A percentile compares a stretch with the other conserved stretches of the same genome.
Evolutionary conservation across 2,888 invertebrate genomes (phyloP).

Genomic region (Helleia helle): DNA sequence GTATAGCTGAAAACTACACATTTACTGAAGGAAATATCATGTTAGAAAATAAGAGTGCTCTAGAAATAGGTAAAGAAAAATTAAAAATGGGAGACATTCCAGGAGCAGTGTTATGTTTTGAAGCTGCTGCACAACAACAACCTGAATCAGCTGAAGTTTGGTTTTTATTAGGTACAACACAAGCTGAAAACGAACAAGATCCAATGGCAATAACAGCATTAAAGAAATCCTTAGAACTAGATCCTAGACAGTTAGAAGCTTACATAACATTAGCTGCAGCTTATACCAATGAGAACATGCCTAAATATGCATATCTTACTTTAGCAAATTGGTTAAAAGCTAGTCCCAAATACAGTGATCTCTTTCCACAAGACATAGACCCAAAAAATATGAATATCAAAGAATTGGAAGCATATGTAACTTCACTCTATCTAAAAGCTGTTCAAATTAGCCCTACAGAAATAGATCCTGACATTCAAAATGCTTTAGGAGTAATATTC

Average conservation of each 20-base stretch:
- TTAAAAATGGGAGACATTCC: slow-evolving; percentile 92
- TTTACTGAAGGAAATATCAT: slow-evolving; percentile 92
- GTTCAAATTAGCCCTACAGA: slow-evolving; percentile 83
- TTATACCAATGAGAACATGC: slow-evolving; percentile 96
- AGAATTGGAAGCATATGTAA: slow-evolving; percentile 75
- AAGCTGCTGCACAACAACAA: slow-evolving; percentile 91
- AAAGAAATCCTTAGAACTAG: slow-evolving; percentile 85
- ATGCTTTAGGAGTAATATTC: slow-evolving; percentile 95
- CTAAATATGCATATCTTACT: slow-evolving; percentile 89
- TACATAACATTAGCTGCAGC: slow-evolving; percentile 94
- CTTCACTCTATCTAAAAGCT: slow-evolving; percentile 83
- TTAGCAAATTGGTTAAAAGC: slow-evolving; percentile 84
- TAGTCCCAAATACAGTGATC: slow-evolving; percentile 86
- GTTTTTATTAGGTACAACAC: slow-evolving; percentile 91
- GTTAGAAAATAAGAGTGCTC: slow-evolving; percentile 82
- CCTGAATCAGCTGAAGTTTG: slow-evolving; percentile 87
- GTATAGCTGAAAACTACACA: slow-evolving; percentile 78
- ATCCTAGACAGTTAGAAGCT: slow-evolving; percentile 86
- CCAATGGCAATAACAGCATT: slow-evolving; percentile 93
- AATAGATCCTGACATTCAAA: slow-evolving; percentile 93
- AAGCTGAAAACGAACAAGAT: slow-evolving; percentile 99
- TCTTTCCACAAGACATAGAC: slow-evolving; percentile 74
- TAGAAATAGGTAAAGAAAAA: slow-evolving; percentile 89
- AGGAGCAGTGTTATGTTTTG: slow-evolving; percentile 96
- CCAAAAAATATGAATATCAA: slow-evolving; percentile 54